Conservation (phyloP, 2,797 vertebrate species). For the Botia kubotai region DNA sequence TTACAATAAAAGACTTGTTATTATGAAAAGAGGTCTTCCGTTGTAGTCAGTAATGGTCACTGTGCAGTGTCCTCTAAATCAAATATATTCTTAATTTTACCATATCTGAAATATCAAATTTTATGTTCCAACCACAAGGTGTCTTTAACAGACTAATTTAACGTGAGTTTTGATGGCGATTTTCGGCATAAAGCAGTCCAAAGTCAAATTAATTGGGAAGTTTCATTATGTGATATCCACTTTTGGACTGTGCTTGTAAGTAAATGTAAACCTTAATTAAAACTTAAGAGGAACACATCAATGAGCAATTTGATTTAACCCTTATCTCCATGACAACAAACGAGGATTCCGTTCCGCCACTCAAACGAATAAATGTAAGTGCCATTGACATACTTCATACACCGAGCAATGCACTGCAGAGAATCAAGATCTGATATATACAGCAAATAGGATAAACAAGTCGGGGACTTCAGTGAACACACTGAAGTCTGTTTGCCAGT, state of each 20-base stretch:
- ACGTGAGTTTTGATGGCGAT: neutral
- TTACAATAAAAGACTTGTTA: conserved; percentile 21
- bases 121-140: neutral
- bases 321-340: conserved; percentile 59
- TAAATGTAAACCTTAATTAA: conserved; percentile 46
- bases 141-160: neutral
- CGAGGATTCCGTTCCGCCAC: conserved; percentile 26
- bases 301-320: conserved; percentile 26
- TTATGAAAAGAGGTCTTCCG: neutral
- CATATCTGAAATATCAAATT: neutral
- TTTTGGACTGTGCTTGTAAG: neutral
- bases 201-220: neutral
- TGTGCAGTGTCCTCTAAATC: neutral
- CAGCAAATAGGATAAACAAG: conserved; percentile 7
- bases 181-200: neutral
- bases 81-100: conserved; percentile 12
- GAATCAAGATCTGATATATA: conserved; percentile 1
- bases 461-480: neutral
- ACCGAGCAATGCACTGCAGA: neutral
- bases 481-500: neutral
- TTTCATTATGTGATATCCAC: conserved; percentile 1
- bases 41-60: neutral
- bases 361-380: conserved; percentile 24
- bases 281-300: conserved; percentile 48
- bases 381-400: conserved; percentile 39